These are phyloP conservation scores for Lepidurus arcticus DNA, from an alignment of 1,140 invertebrate species.

Conservation along the genomic window DNA sequence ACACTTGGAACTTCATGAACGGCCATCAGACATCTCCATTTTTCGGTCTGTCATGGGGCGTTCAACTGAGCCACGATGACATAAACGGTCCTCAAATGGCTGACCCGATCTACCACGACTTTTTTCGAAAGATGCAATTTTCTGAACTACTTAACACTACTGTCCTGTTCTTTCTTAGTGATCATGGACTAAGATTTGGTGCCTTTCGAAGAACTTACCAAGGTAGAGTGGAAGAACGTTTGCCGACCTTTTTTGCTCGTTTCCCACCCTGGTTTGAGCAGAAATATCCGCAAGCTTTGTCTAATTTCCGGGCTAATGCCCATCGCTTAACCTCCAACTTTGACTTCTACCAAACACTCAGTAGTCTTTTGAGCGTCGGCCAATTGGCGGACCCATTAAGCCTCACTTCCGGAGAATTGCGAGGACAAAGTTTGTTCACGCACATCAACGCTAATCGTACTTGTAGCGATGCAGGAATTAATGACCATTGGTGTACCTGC, in stretches of 20 bases:
- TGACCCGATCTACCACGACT: neutral
- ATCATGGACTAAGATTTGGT: constrained; percentile 48
- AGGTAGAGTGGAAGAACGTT: constrained; percentile 51
- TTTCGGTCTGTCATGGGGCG: neutral
- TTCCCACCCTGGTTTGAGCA: constrained; percentile 47
- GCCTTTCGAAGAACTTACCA: constrained; percentile 47
- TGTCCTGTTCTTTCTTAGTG: neutral
- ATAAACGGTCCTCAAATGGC: neutral
- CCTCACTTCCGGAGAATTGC: neutral
- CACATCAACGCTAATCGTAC: neutral
- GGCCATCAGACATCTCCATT: neutral
- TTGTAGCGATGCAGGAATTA: neutral
- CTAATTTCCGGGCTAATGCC: constrained; percentile 54
- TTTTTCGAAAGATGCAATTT: neutral
- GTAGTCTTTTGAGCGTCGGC: neutral
- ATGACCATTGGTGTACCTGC: neutral
- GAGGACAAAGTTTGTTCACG: neutral
- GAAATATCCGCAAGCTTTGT: constrained; percentile 42
- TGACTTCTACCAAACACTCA: constrained; percentile 67
- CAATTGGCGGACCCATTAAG: neutral
- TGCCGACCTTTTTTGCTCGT: constrained; percentile 51
- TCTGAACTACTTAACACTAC: neutral
- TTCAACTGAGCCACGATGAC: neutral
- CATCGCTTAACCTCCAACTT: constrained; percentile 70
- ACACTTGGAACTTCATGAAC: neutral